These are phyloP conservation scores for Marronus borbonicus DNA, from an alignment of 2,888 invertebrate genomes.

Conservation along the genomic window DNA sequence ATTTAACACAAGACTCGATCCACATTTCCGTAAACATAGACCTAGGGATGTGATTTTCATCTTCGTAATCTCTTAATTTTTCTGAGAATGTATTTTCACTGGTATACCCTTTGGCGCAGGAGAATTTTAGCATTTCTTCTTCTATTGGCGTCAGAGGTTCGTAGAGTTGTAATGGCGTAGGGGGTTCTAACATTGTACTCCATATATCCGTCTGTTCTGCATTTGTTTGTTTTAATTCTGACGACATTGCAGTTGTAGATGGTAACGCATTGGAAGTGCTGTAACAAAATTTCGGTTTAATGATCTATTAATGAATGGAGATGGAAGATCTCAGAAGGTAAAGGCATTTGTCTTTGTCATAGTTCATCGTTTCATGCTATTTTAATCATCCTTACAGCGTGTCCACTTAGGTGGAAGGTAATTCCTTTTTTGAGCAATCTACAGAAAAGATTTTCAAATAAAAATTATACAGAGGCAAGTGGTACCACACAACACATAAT, in stretches of 20 bases:
- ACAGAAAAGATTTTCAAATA: no score
- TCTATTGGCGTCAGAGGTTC: slow-evolving; percentile 42
- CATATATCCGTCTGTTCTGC: neutral
- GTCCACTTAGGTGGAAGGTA: no score
- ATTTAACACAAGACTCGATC: slow-evolving; percentile 40
- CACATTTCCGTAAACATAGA: slow-evolving; percentile 40
- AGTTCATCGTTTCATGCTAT: no score
- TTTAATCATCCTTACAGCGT: no score
- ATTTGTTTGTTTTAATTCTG: neutral
- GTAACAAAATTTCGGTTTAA: neutral
- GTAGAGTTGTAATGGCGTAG: neutral
- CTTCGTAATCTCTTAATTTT: slow-evolving; percentile 23
- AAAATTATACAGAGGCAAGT: no score
- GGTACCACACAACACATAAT: no score
- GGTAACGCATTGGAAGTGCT: neutral
- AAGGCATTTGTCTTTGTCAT: no score
- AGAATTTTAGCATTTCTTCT: slow-evolving; percentile 49
- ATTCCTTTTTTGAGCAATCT: no score
- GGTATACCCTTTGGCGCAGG: slow-evolving; percentile 48
- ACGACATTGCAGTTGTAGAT: neutral
- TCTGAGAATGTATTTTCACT: slow-evolving; percentile 14
- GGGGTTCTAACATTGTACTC: neutral
- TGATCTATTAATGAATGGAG: no score
- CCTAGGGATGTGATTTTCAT: slow-evolving; percentile 21
- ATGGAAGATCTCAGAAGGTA: no score